Percentiles rank a stretch among this genome's conserved stretches.
These are phyloP conservation scores for Xiphias gladius DNA, from an alignment of 2,113 vertebrate genomes.

Conservation along the genomic window DNA sequence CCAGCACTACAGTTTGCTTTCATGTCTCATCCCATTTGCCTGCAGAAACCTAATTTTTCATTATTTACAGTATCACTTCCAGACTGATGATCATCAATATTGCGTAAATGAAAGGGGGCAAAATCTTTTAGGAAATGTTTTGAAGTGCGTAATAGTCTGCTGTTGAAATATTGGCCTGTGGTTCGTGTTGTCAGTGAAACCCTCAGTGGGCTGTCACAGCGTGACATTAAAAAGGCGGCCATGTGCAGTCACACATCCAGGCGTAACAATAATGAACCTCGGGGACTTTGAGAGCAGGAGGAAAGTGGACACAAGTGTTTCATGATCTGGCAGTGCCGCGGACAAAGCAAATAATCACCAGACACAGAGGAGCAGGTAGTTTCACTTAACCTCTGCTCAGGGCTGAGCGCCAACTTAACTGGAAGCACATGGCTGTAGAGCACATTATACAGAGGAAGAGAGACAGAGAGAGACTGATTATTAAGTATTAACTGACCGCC, in stretches of 20 bases:
- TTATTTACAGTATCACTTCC: conserved; percentile 76
- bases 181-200: conserved; percentile 41
- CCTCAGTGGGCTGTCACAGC: conserved; percentile 63
- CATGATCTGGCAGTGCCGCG: conserved; percentile 78
- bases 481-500: conserved; percentile 37
- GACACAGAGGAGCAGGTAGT: conserved; percentile 83
- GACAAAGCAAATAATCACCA: conserved; percentile 83
- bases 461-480: conserved; percentile 51
- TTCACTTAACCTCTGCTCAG: conserved; percentile 82
- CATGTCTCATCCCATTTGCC: conserved; percentile 79
- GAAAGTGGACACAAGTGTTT: conserved; percentile 80
- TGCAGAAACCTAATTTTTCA: conserved; percentile 78
- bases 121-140: conserved; percentile 35
- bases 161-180: conserved; percentile 56
- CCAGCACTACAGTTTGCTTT: conserved; percentile 76
- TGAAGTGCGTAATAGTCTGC: conserved; percentile 57
- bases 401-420: conserved; percentile 76
- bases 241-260: conserved; percentile 77
- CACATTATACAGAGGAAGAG: conserved; percentile 55
- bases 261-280: conserved; percentile 78
- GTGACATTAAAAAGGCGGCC: conserved; percentile 68
- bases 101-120: conserved; percentile 38
- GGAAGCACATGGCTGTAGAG: conserved; percentile 79
- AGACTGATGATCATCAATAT: conserved; percentile 69
- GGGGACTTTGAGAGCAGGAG: conserved; percentile 68